phyloP scores from a whole-genome alignment of 2,797 vertebrate species.

The Molossus alvarezi region DNA sequence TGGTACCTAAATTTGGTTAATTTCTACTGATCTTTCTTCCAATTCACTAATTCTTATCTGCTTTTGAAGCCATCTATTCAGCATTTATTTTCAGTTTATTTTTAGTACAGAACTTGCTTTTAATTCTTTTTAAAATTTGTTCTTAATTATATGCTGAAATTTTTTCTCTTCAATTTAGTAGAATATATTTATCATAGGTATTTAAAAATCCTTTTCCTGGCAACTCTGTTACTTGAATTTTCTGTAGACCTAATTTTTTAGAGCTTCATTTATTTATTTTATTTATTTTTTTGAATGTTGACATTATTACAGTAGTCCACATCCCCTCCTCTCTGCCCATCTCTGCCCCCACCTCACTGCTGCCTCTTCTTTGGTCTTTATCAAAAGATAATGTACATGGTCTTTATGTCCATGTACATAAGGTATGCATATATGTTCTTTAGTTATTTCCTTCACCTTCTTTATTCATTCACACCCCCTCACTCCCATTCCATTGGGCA shows the following conservation, averaged over 20 bases:
- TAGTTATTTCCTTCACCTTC: no score
- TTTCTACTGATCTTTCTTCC: conserved; percentile 34
- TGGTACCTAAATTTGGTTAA: conserved; percentile 30
- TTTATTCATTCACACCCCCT: no score
- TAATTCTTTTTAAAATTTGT: background rate
- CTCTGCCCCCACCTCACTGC: no score
- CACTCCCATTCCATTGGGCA: no score
- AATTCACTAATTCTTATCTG: background rate
- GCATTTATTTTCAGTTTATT: conserved; percentile 1
- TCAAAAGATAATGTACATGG: no score
- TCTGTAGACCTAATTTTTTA: background rate
- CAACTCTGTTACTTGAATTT: background rate
- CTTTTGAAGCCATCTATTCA: background rate
- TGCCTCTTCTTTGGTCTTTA: no score
- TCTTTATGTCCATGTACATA: no score
- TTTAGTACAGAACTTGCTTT: background rate
- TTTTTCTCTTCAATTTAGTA: background rate
- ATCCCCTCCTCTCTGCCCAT: no score
- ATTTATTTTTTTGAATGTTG: no score
- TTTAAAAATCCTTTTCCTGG: conserved; percentile 33
- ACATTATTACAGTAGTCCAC: no score
- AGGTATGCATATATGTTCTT: no score
- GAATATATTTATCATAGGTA: background rate
- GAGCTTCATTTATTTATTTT: no score
- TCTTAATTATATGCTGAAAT: conserved; percentile 24